Percentiles rank a stretch among this genome's conserved stretches.
Conservation (phyloP, 2,797 vertebrate species). For the Sternotherus odoratus region DNA sequence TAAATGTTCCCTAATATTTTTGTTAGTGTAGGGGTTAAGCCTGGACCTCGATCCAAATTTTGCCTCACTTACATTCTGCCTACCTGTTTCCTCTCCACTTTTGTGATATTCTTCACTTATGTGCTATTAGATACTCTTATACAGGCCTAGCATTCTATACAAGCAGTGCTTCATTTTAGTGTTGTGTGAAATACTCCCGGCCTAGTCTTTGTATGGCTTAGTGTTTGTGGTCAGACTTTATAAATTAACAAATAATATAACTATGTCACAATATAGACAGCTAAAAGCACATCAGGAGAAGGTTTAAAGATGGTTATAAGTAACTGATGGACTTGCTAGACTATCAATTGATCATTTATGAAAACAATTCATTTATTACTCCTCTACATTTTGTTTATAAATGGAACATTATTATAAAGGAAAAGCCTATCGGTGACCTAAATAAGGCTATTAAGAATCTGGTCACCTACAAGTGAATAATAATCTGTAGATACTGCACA, state of each 20-base stretch:
- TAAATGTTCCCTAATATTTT: background rate
- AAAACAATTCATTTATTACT: background rate
- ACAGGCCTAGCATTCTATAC: rapidly evolving
- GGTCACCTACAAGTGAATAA: rapidly evolving
- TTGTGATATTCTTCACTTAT: background rate
- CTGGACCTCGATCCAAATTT: rapidly evolving
- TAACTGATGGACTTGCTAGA: background rate
- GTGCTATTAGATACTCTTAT: rapidly evolving
- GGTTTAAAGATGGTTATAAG: background rate
- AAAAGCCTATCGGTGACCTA: background rate
- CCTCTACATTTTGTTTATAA: conserved; percentile 36
- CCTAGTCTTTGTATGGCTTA: rapidly evolving
- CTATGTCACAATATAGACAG: background rate
- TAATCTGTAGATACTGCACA: background rate
- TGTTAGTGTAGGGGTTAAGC: background rate
- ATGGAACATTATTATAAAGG: background rate
- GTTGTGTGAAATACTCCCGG: background rate
- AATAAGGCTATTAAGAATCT: background rate
- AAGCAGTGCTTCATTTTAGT: background rate
- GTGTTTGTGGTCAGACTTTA: background rate
- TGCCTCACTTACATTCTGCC: rapidly evolving
- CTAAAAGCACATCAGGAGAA: background rate
- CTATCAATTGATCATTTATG: background rate
- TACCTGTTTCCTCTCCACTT: rapidly evolving
- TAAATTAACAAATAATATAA: background rate